Evolutionary conservation across 2,888 invertebrate genomes (phyloP).

Genomic region (Agrenia bidenticulata): DNA sequence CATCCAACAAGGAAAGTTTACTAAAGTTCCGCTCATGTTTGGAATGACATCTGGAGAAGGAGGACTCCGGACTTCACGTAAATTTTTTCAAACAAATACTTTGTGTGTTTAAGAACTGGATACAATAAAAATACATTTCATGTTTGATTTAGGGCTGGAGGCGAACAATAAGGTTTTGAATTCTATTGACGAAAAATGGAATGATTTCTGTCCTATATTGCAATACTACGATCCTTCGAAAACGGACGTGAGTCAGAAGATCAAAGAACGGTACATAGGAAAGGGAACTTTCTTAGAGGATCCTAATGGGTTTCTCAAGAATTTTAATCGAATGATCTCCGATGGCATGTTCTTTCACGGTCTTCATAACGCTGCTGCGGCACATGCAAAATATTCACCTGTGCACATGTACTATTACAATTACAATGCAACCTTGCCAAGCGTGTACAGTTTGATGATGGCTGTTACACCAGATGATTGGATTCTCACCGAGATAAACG

Average conservation of each 20-base stretch:
- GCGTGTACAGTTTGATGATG: slow-evolving; percentile 21
- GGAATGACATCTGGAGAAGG: slow-evolving; percentile 35
- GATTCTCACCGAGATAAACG: slow-evolving; percentile 21
- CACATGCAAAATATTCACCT: slow-evolving; percentile 28
- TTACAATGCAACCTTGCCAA: slow-evolving; percentile 20
- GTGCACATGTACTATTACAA: slow-evolving; percentile 39
- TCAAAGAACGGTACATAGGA: slow-evolving; percentile 34
- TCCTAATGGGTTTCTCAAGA: slow-evolving; percentile 22
- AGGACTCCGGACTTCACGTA: slow-evolving; percentile 27
- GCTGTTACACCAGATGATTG: slow-evolving; percentile 22
- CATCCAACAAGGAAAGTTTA: slow-evolving; percentile 21
- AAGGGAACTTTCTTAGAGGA: slow-evolving; percentile 16
- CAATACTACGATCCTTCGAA: slow-evolving; percentile 12
- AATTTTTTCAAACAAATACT: not conserved
- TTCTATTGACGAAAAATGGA: slow-evolving; percentile 8
- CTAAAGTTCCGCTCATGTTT: slow-evolving; percentile 29
- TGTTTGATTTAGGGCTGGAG: slow-evolving; percentile 13
- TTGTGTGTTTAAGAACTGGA: no score
- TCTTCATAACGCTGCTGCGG: slow-evolving; percentile 16
- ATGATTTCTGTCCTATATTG: not conserved
- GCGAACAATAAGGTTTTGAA: slow-evolving; percentile 19
- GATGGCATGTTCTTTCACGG: slow-evolving; percentile 36
- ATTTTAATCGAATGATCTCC: slow-evolving; percentile 27
- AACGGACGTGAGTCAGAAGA: slow-evolving; percentile 21
- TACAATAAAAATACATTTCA: no score